Percentiles rank a stretch among this genome's conserved stretches.
These are phyloP conservation scores for Caenorhabditis latens DNA, from an alignment of 1,140 invertebrate genomes.

Conservation along the genomic window DNA sequence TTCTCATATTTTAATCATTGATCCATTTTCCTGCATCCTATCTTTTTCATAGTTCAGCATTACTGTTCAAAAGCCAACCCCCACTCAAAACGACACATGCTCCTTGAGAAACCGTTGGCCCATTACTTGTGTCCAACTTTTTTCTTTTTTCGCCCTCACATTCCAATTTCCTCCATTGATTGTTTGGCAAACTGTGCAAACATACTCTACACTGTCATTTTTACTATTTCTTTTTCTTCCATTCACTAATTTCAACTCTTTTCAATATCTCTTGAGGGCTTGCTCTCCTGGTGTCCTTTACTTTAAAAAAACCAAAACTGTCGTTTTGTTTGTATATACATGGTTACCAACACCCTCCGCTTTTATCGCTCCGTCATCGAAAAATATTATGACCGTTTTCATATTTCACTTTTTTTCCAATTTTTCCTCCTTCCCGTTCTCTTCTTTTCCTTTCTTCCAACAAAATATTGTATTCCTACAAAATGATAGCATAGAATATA, in stretches of 20 bases:
- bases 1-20: too few species aligned
- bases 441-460: not conserved
- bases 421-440: not conserved
- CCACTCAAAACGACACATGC: not conserved
- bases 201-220: slow-evolving; percentile 18
- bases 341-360: slow-evolving; percentile 1
- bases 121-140: slow-evolving; percentile 5
- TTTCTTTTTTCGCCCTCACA: not conserved
- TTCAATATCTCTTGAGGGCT: not conserved
- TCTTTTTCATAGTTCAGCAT: too few species aligned
- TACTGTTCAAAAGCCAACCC: too few species aligned
- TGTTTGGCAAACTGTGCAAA: slow-evolving; percentile 51
- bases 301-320: not conserved
- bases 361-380: not conserved
- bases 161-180: slow-evolving; percentile 14
- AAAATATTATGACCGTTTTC: slow-evolving; percentile 10
- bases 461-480: not conserved
- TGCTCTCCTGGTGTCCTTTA: not conserved
- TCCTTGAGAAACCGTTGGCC: slow-evolving; percentile 27
- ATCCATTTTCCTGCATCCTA: too few species aligned
- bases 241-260: not conserved
- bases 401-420: not conserved
- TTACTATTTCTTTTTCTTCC: not conserved
- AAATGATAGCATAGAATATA: not conserved
- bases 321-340: slow-evolving; percentile 1